Conservation (phyloP, 2,888 invertebrate species). For the Elgonia sp. region DNA sequence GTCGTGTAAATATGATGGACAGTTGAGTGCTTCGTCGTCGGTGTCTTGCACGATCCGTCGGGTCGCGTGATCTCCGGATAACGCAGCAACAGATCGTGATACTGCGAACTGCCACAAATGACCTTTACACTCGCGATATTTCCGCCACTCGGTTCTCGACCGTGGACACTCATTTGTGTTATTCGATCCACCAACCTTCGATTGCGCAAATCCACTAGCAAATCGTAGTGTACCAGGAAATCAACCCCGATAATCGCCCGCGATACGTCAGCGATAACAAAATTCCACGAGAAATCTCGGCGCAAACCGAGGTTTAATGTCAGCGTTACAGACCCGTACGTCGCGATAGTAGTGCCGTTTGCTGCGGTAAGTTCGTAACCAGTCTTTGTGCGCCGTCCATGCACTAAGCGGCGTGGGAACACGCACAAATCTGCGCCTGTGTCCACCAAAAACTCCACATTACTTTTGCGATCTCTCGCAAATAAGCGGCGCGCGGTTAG, state of each 20-base stretch:
- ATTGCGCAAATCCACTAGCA: neutral
- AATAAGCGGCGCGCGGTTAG: conserved; percentile 4
- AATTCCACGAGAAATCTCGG: neutral
- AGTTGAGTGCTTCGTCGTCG: neutral
- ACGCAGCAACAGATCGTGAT: neutral
- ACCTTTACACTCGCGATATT: neutral
- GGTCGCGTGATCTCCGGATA: conserved; percentile 2
- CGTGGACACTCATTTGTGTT: neutral
- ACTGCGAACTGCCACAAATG: neutral
- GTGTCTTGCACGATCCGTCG: neutral
- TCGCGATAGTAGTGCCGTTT: conserved; percentile 7
- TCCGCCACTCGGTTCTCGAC: too few species aligned
- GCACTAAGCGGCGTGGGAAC: neutral
- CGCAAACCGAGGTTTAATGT: neutral
- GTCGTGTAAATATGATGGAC: neutral
- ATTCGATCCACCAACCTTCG: neutral
- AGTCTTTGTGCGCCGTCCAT: conserved; percentile 69
- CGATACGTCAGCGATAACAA: conserved; percentile 23
- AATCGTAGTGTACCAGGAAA: conserved; percentile 7
- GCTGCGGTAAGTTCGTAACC: conserved; percentile 42
- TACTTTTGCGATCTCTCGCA: neutral
- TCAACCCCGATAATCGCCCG: conserved; percentile 4
- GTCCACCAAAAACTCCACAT: neutral
- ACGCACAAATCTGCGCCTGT: conserved; percentile 10
- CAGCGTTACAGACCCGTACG: neutral